A percentile compares a stretch with the other conserved stretches of the same genome.
These are phyloP conservation scores for Megaceryle torquata DNA, from an alignment of 2,113 vertebrate species.

Conservation along the genomic window DNA sequence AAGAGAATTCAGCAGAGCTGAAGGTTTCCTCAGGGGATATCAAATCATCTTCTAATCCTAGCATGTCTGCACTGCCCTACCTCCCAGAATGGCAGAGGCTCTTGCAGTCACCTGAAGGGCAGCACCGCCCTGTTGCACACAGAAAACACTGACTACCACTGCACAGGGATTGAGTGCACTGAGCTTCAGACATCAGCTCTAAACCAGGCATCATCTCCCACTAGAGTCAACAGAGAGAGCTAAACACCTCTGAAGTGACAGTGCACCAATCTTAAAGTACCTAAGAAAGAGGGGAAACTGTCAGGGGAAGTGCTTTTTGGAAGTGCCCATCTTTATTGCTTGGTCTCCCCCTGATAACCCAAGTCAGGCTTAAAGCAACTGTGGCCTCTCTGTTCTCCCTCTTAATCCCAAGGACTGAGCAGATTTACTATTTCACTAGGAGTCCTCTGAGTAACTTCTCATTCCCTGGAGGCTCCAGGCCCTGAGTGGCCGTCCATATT, in stretches of 20 bases:
- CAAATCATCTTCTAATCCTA: background rate
- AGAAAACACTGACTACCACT: background rate
- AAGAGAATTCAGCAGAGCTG: background rate
- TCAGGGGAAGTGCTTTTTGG: background rate
- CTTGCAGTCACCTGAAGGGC: background rate
- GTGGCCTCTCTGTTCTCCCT: background rate
- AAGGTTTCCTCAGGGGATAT: constrained; percentile 27
- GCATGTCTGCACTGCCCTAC: background rate
- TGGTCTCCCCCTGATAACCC: background rate
- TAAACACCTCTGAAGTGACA: background rate
- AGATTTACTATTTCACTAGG: background rate
- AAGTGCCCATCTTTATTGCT: background rate
- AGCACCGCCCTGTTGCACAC: rapidly evolving
- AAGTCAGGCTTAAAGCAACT: background rate
- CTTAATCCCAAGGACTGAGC: background rate
- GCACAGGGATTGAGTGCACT: background rate
- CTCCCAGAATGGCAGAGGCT: background rate
- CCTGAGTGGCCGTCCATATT: background rate
- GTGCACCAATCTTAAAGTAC: background rate
- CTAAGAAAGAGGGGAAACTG: background rate
- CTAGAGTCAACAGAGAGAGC: background rate
- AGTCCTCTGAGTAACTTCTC: background rate
- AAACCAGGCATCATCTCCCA: background rate
- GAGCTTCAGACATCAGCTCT: background rate
- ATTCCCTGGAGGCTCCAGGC: background rate